Evolutionary conservation across 2,888 invertebrate genomes (phyloP).

Genomic region (Coenonympha arcania): DNA sequence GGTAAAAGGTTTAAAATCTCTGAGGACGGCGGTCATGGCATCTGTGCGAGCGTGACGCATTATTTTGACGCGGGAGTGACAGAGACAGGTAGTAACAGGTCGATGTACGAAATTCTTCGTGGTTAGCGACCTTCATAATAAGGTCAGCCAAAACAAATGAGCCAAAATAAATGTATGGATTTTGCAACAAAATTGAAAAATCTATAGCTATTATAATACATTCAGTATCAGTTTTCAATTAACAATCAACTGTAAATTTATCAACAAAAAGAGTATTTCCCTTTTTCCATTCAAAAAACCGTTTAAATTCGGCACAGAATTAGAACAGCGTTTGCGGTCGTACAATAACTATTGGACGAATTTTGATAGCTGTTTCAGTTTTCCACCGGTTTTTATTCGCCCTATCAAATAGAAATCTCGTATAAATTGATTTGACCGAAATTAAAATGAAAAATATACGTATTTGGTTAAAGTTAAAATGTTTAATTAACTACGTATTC

Average conservation of each 20-base stretch:
- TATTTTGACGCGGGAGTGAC: too few species aligned
- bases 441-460: too few species aligned
- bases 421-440: too few species aligned
- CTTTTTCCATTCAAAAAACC: neutral
- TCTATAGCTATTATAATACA: neutral
- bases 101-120: too few species aligned
- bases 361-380: constrained; percentile 10
- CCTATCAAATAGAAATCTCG: neutral
- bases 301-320: constrained; percentile 9
- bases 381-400: neutral
- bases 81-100: too few species aligned
- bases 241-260: neutral
- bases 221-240: neutral
- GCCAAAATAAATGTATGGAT: neutral
- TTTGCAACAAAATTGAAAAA: neutral
- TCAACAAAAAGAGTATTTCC: neutral
- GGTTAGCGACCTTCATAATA: too few species aligned
- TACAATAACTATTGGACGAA: constrained; percentile 11
- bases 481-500: neutral
- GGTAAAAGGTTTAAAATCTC: too few species aligned
- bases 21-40: too few species aligned
- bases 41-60: too few species aligned
- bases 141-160: too few species aligned
- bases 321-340: constrained; percentile 17
- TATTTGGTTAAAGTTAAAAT: neutral